Base-by-base conservation (phyloP, 2,888 invertebrate species). In the Stegophylla sp. region DNA sequence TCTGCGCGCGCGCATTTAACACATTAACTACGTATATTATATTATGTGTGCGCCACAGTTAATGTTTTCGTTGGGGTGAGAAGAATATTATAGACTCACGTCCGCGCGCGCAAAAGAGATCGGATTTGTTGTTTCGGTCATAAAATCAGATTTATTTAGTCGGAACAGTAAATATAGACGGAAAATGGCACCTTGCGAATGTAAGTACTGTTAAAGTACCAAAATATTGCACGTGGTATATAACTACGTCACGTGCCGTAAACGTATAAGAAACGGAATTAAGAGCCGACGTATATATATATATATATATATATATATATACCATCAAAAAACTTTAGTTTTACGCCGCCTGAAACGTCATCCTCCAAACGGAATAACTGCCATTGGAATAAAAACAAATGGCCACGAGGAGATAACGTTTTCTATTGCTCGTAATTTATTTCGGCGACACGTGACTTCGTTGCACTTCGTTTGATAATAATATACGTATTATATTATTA, bases 401-500 rank as follows among this genome's bases (percentile, higher is more conserved):
- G 53, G 20, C 20, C n/a, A n/a, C n/a, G n/a, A n/a, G n/a, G n/a
- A 53, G 53, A 53, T 53, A 53, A 53, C 53, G n/a, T 53, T 53
- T 53, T n/a, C n/a, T 53, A 53, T 53, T 20, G 20, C 53, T 53
- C 20, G 9, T 53, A 53, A 53, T 53, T 53, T 20, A 53, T 53
- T 20, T 53, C n/a, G n/a, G 10, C 1, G 53, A 53, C 53, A n/a
- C 53, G 53, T 20, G 53, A 53, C 53, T 53, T 20, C 10, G n/a
- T 53, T 10, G 20, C 10, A 10, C 9, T 20, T 9, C 53, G n/a
- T 53, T 0, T n/a, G n/a, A n/a, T n/a, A n/a, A n/a, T n/a, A n/a
- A n/a, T n/a, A n/a, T n/a, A n/a, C n/a, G n/a, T n/a, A n/a, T n/a
- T n/a, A n/a, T n/a, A n/a, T n/a, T n/a, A n/a, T n/a, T n/a, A n/a